Base-by-base conservation (phyloP, 2,888 invertebrate species). In the Sinohyriopsis cumingii region DNA sequence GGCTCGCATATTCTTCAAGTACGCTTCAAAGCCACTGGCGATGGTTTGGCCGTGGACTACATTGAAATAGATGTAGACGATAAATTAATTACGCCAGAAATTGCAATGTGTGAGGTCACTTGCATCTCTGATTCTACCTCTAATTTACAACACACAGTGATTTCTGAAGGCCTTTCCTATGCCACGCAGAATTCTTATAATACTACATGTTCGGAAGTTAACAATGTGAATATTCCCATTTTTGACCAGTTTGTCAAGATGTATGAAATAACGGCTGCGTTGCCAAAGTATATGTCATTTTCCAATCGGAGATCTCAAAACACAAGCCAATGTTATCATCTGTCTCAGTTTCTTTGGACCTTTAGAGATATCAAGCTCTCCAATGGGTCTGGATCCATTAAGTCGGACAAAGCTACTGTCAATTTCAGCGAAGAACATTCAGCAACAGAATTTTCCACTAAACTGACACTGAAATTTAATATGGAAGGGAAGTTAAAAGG, bases 401-500 rank as follows among this genome's bases (percentile, higher is more conserved):
- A 76, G 59, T 25, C 4, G 4, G 25, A 25, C 25, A 76, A 72
- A n/a, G 74, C 76, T 20, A 67, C 65, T 15, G 55, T 82, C 64
- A 72, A 76, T 33, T 65, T 78, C 15, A 63, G 73, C 60, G 53
- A 55, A n/a, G 69, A 71, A 12, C 20, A 59, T 22, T 15, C 56
- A 12, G 59, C 45, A 45, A 71, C 75, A 0, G 67, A 68, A 45
- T 28, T 70, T 25, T 73, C 76, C 2, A 33, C 77, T 0, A 57
- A 69, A 53, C 56, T 80, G 5, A 68, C 78, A 4, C 54, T 79
- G 6, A 69, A 70, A 9, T 84, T 84, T 57, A 64, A 67, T 28
- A 67, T 84, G 19, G 80, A 80, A 56, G 84, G 84, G 3, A 76
- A 77, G 64, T 79, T 75, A 1, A 73, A 76, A 22, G 84, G 84